Evolutionary conservation across 2,797 vertebrate genomes (phyloP).

Genomic region (Fratercula arctica): DNA sequence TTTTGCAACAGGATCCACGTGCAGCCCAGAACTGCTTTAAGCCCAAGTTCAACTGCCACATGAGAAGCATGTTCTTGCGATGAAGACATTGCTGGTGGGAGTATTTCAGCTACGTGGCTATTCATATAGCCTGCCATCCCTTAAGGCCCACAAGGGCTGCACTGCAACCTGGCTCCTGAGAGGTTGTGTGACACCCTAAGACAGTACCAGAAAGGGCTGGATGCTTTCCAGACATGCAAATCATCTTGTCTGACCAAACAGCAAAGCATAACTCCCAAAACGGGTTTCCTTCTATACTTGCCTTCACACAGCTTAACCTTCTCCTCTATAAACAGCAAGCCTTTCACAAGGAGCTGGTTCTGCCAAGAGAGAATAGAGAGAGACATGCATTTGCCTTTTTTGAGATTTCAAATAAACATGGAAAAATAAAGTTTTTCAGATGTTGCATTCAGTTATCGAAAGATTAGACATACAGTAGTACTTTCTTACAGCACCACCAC

Average conservation of each 20-base stretch:
- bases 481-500: not conserved
- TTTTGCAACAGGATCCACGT: not conserved
- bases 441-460: not conserved
- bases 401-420: not conserved
- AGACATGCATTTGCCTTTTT: slow-evolving; percentile 39
- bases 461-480: not conserved
- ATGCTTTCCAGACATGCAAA: not conserved
- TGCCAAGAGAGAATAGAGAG: slow-evolving; percentile 76
- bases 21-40: not conserved
- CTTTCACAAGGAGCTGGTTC: slow-evolving; percentile 93
- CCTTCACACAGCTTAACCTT: slow-evolving; percentile 87
- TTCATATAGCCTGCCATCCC: not conserved
- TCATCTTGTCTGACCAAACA: not conserved
- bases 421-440: not conserved
- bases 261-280: slow-evolving; percentile 5
- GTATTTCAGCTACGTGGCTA: not conserved
- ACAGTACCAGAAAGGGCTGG: not conserved
- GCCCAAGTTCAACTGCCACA: not conserved
- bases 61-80: accelerated
- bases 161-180: not conserved
- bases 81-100: not conserved
- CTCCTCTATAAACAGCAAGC: slow-evolving; percentile 87
- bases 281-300: slow-evolving; percentile 57
- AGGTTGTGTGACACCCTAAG: not conserved
- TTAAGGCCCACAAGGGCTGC: not conserved